Conservation (phyloP, 2,113 vertebrate genomes). For the Procavia capensis region DNA sequence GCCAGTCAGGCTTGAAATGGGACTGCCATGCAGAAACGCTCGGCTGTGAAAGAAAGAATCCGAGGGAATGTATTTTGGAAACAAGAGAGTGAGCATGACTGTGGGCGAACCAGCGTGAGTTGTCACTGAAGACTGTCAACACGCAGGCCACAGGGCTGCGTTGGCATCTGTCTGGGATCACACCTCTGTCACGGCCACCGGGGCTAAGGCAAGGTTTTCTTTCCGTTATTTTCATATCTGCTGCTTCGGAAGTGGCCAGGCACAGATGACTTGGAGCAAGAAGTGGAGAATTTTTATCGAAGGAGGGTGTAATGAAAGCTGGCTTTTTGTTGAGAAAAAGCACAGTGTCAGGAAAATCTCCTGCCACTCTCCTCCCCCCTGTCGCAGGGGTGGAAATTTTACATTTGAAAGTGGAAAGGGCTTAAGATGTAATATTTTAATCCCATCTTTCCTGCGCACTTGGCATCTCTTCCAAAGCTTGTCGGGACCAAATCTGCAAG, state of each 20-base stretch:
- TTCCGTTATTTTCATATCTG: slow-evolving; percentile 49
- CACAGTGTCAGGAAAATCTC: slow-evolving; percentile 64
- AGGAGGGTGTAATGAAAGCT: slow-evolving; percentile 62
- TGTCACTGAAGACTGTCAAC: background rate
- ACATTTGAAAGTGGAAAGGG: slow-evolving; percentile 74
- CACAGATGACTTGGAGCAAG: slow-evolving; percentile 49
- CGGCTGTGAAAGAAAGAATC: background rate
- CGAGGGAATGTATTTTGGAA: background rate
- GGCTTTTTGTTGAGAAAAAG: slow-evolving; percentile 64
- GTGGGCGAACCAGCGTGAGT: background rate
- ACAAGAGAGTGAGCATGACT: background rate
- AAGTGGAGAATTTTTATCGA: slow-evolving; percentile 52
- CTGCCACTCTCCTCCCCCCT: background rate
- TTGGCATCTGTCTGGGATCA: background rate
- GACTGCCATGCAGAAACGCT: background rate
- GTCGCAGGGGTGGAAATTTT: slow-evolving; percentile 33
- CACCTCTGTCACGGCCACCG: background rate
- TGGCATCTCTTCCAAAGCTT: slow-evolving; percentile 76
- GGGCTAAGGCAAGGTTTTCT: slow-evolving; percentile 3
- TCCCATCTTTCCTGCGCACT: slow-evolving; percentile 80
- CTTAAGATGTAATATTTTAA: slow-evolving; percentile 74
- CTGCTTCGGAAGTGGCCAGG: slow-evolving; percentile 46
- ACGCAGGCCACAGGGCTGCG: background rate
- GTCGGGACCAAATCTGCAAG: slow-evolving; percentile 80
- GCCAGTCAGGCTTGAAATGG: background rate